These are phyloP conservation scores for Malurus cyaneus DNA, from an alignment of 2,113 vertebrate genomes.

Conservation along the genomic window DNA sequence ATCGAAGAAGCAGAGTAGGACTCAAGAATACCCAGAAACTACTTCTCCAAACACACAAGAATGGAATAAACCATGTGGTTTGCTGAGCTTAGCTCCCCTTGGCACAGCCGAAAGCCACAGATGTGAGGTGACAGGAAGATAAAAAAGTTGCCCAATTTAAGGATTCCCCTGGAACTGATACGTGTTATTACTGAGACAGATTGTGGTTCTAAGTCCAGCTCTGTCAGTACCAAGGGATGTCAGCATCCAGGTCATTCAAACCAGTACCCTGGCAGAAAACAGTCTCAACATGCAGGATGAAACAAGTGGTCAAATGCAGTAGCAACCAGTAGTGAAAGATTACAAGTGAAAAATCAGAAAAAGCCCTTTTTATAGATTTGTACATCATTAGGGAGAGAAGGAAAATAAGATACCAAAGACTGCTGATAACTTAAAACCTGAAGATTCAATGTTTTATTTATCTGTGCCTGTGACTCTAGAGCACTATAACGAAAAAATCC, in stretches of 20 bases:
- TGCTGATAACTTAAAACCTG: background rate
- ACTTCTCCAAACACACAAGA: background rate
- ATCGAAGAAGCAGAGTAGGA: background rate
- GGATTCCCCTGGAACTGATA: background rate
- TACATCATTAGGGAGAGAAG: background rate
- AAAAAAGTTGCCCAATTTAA: background rate
- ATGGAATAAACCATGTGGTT: background rate
- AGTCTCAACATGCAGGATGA: background rate
- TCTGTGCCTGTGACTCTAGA: background rate
- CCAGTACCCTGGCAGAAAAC: background rate
- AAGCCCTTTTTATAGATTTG: background rate
- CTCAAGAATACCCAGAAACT: background rate
- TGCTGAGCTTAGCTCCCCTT: background rate
- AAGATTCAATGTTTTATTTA: background rate
- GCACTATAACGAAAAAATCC: background rate
- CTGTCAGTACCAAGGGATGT: background rate
- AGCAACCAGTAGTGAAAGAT: background rate
- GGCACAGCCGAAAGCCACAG: background rate
- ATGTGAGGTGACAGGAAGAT: background rate
- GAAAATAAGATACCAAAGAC: background rate
- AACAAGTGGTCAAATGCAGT: background rate
- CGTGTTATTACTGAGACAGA: accelerated
- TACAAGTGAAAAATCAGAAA: background rate
- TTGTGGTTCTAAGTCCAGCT: background rate
- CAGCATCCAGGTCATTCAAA: background rate